Conservation (phyloP, 2,888 invertebrate genomes). For the Rhaphigaster nebulosa region DNA sequence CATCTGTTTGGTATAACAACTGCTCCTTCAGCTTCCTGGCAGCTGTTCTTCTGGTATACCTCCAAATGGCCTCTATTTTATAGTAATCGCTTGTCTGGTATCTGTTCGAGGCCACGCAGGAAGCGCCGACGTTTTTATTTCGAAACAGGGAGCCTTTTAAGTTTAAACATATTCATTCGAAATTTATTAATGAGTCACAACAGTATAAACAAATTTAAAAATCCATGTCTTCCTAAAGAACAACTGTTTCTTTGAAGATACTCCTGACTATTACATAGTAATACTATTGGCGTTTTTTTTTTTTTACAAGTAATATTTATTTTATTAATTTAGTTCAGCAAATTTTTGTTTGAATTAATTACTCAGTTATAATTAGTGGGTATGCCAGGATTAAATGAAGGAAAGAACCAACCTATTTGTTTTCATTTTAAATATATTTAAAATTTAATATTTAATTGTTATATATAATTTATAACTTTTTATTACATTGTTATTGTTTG, state of each 20-base stretch:
- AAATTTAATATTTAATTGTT: too few species aligned
- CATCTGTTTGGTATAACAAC: constrained; percentile 24
- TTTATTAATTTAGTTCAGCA: too few species aligned
- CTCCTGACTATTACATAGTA: too few species aligned
- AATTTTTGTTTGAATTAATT: too few species aligned
- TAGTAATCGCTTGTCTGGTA: background rate
- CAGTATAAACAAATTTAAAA: background rate
- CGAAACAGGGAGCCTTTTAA: background rate
- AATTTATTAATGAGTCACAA: background rate
- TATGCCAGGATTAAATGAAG: too few species aligned
- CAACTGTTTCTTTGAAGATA: background rate
- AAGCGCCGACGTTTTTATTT: background rate
- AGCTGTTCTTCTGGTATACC: constrained; percentile 15
- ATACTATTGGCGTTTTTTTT: too few species aligned
- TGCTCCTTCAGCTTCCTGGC: background rate
- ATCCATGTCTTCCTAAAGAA: background rate
- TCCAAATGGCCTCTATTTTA: constrained; percentile 44
- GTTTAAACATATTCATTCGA: background rate
- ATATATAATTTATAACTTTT: too few species aligned
- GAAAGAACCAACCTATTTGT: too few species aligned
- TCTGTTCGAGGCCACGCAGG: background rate
- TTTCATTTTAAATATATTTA: too few species aligned
- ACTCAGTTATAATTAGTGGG: too few species aligned
- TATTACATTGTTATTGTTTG: too few species aligned
- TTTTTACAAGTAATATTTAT: too few species aligned